These are phyloP conservation scores for Rhynchophorus ferrugineus DNA, from an alignment of 1,140 invertebrate species.

Conservation along the genomic window DNA sequence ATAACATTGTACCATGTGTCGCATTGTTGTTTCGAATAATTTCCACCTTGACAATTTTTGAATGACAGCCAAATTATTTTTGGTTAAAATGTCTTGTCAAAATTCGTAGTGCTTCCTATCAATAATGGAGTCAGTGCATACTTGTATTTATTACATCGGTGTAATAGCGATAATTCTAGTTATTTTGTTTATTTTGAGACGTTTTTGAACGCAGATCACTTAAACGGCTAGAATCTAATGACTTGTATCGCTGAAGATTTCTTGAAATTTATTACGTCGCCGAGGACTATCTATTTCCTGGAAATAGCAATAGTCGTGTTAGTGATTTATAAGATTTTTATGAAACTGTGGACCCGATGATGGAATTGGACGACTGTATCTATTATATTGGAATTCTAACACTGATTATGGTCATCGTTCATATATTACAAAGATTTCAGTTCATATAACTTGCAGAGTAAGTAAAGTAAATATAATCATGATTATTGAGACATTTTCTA, in stretches of 20 bases:
- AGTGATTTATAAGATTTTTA: conserved; percentile 7
- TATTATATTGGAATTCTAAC: conserved; percentile 17
- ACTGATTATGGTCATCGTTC: conserved; percentile 1
- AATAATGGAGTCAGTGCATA: conserved; percentile 5
- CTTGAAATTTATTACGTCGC: background rate
- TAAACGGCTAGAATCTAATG: background rate
- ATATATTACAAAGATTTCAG: background rate
- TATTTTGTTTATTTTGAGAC: conserved; percentile 9
- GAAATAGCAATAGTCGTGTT: background rate
- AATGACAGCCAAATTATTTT: no score
- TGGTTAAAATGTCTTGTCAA: conserved; percentile 9
- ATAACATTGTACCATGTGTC: no score
- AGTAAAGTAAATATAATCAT: no score
- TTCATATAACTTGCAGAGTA: conserved; percentile 19
- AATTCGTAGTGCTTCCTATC: conserved; percentile 10
- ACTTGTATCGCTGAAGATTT: background rate
- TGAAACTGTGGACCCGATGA: background rate
- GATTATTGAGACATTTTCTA: no score
- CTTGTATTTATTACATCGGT: conserved; percentile 22
- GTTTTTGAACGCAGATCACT: background rate
- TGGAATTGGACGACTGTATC: conserved; percentile 19
- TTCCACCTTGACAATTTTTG: no score
- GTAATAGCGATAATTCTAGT: conserved; percentile 16
- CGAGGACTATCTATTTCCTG: background rate
- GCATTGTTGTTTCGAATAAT: no score